Evolutionary conservation across 2,113 vertebrate species (phyloP).

Genomic region (Myotis davidii): DNA sequence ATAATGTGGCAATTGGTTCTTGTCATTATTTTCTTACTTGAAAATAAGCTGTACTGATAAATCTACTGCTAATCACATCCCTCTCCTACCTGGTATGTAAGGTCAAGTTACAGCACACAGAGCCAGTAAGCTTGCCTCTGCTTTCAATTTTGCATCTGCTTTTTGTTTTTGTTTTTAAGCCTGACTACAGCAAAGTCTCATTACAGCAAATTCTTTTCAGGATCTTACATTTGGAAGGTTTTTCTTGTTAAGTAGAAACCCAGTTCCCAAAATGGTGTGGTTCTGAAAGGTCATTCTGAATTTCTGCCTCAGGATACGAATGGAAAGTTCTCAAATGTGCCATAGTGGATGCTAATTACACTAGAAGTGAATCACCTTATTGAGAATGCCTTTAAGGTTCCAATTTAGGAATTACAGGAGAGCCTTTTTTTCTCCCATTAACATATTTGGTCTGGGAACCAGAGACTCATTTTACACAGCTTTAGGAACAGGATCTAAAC

Average conservation of each 20-base stretch:
- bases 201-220: not conserved
- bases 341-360: not conserved
- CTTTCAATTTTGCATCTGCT: not conserved
- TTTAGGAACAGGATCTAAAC: not conserved
- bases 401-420: not conserved
- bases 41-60: not conserved
- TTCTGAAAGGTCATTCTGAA: not conserved
- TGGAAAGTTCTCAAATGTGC: not conserved
- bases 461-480: not conserved
- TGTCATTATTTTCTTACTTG: not conserved
- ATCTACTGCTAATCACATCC: not conserved
- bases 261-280: not conserved
- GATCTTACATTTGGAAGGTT: not conserved
- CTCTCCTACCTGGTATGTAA: not conserved
- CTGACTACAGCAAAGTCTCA: not conserved
- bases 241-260: not conserved
- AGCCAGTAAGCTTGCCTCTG: not conserved
- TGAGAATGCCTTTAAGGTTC: not conserved
- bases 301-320: not conserved
- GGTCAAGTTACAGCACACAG: not conserved
- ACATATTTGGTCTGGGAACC: not conserved
- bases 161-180: not conserved
- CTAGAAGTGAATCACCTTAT: not conserved
- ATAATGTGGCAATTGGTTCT: not conserved
- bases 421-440: not conserved